These are phyloP conservation scores for Eumaeus atala DNA, from an alignment of 1,140 invertebrate species.

Conservation along the genomic window DNA sequence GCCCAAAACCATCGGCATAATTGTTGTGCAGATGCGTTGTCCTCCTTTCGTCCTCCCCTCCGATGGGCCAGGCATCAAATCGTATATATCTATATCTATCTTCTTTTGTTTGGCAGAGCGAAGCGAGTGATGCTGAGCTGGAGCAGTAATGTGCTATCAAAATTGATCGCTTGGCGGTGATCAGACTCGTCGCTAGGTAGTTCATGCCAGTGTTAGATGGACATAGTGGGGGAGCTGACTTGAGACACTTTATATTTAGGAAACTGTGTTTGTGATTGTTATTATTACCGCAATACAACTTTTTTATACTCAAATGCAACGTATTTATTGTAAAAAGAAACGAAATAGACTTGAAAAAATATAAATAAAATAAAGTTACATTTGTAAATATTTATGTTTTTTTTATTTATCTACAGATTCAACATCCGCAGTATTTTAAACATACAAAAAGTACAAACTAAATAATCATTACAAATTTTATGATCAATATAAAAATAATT, in stretches of 20 bases:
- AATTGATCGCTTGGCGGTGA: slow-evolving; percentile 42
- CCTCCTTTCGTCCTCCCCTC: too few relatives aligned
- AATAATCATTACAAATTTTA: background rate
- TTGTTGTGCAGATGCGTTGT: too few relatives aligned
- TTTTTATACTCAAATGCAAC: slow-evolving; percentile 68
- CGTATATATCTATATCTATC: too few relatives aligned
- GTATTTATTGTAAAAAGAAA: slow-evolving; percentile 71
- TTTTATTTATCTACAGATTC: slow-evolving; percentile 27
- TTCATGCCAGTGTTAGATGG: slow-evolving; percentile 41
- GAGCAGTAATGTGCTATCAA: slow-evolving; percentile 50
- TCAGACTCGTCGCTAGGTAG: slow-evolving; percentile 22
- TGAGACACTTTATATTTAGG: slow-evolving; percentile 11
- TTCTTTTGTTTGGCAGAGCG: too few relatives aligned
- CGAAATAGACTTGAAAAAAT: slow-evolving; percentile 55
- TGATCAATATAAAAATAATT: slow-evolving; percentile 31
- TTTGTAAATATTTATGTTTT: slow-evolving; percentile 56
- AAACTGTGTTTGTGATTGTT: slow-evolving; percentile 55
- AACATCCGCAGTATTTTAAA: background rate
- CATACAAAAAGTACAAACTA: slow-evolving; percentile 1
- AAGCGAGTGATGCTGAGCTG: slow-evolving; percentile 34
- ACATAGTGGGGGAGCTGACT: slow-evolving; percentile 23
- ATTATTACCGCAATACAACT: slow-evolving; percentile 50
- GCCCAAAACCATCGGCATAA: too few relatives aligned
- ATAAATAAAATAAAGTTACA: slow-evolving; percentile 62
- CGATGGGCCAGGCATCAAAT: too few relatives aligned